Conservation (phyloP, 92 coral and sea anemone species). For the Heteractis magnifica region DNA sequence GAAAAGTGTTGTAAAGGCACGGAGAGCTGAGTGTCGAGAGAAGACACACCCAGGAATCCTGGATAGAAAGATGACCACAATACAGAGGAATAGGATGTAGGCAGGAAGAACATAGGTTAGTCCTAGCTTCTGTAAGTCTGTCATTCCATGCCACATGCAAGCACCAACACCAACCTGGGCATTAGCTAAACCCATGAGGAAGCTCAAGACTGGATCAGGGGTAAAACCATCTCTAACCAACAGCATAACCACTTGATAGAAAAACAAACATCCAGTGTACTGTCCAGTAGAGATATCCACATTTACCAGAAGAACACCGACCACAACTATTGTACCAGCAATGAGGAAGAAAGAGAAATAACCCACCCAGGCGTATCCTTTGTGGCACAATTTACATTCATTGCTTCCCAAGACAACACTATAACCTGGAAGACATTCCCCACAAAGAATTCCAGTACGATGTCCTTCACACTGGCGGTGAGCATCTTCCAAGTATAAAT, state of each 20-base stretch:
- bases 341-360: conserved; percentile 33
- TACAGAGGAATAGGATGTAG: conserved; percentile 51
- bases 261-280: conserved; percentile 63
- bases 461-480: conserved; percentile 52
- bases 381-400: conserved; percentile 38
- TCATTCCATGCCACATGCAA: conserved; percentile 77
- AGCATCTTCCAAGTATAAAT: conserved; percentile 44
- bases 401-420: conserved; percentile 62
- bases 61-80: conserved; percentile 38
- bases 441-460: conserved; percentile 67
- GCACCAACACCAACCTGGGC: conserved; percentile 68
- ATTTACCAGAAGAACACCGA: conserved; percentile 43
- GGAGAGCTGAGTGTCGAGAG: conserved; percentile 62
- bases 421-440: conserved; percentile 51
- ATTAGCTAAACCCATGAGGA: conserved; percentile 66
- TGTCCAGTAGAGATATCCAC: conserved; percentile 64
- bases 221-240: conserved; percentile 49
- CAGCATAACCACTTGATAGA: conserved; percentile 62
- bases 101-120: conserved; percentile 65
- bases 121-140: conserved; percentile 60
- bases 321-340: conserved; percentile 42
- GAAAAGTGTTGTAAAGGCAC: conserved; percentile 67
- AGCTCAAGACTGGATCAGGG: conserved; percentile 57
- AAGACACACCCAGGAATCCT: conserved; percentile 45
- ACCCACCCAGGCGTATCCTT: conserved; percentile 51